These are phyloP conservation scores for Drosophila flavopinicola DNA, from an alignment of 2,888 invertebrate species.

Conservation along the genomic window DNA sequence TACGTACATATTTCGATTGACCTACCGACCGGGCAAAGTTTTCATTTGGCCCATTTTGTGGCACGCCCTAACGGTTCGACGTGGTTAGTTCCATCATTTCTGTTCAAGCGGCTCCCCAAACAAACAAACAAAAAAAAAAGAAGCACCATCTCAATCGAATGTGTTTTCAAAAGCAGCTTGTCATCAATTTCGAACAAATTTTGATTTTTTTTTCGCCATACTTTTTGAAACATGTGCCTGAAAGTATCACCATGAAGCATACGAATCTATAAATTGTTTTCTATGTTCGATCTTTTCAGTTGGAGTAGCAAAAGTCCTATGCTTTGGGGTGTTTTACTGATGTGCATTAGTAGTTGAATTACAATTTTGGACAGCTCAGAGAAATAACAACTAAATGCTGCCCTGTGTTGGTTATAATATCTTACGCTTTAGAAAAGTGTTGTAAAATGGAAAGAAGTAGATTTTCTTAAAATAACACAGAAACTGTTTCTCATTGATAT, in stretches of 20 bases:
- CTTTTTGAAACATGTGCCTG: slow-evolving; percentile 4
- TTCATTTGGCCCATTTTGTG: slow-evolving; percentile 57
- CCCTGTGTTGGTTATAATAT: no score
- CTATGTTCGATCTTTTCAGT: neutral
- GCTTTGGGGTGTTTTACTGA: neutral
- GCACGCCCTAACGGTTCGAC: slow-evolving; percentile 47
- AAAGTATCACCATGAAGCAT: slow-evolving; percentile 5
- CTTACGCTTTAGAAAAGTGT: no score
- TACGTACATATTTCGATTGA: slow-evolving; percentile 40
- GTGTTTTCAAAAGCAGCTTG: slow-evolving; percentile 44
- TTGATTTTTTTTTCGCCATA: neutral
- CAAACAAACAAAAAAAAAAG: slow-evolving; percentile 1
- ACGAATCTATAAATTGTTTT: slow-evolving; percentile 14
- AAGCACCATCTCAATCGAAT: slow-evolving; percentile 27
- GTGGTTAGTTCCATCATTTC: slow-evolving; percentile 54
- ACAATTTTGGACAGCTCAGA: no score
- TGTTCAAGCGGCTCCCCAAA: no score
- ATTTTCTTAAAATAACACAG: no score
- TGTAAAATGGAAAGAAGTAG: no score
- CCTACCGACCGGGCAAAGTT: slow-evolving; percentile 53
- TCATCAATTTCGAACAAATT: slow-evolving; percentile 43
- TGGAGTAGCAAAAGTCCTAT: neutral
- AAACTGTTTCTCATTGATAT: no score
- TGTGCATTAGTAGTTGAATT: no score
- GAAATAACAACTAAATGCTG: no score